Conservation (phyloP, 2,888 invertebrate species). For the Rhingia rostrata region DNA sequence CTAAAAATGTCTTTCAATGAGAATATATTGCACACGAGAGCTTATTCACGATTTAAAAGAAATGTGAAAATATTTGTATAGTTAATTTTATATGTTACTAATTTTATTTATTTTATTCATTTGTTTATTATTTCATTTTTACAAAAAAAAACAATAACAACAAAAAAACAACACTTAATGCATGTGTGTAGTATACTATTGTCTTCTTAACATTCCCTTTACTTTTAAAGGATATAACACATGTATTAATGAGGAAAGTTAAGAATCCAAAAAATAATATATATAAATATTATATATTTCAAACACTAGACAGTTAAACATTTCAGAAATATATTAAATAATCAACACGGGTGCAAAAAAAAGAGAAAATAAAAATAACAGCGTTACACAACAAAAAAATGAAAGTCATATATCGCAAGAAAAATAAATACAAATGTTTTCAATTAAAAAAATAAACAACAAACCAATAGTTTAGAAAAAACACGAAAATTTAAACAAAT, state of each 20-base stretch:
- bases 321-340: conserved; percentile 71
- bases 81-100: conserved; percentile 37
- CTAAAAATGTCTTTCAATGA: conserved; percentile 59
- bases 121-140: conserved; percentile 31
- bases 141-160: conserved; percentile 14
- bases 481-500: conserved; percentile 76
- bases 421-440: conserved; percentile 78
- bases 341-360: conserved; percentile 71
- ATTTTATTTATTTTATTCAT: conserved; percentile 23
- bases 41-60: conserved; percentile 65
- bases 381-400: conserved; percentile 68
- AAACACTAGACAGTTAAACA: conserved; percentile 72
- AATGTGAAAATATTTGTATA: conserved; percentile 50
- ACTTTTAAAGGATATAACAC: conserved; percentile 57
- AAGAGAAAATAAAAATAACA: conserved; percentile 62
- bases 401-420: conserved; percentile 77
- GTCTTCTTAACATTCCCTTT: conserved; percentile 61
- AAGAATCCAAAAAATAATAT: conserved; percentile 35
- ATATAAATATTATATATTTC: conserved; percentile 61
- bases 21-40: conserved; percentile 71
- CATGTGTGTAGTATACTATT: conserved; percentile 67
- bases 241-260: conserved; percentile 53
- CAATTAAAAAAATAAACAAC: conserved; percentile 76
- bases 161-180: conserved; percentile 24
- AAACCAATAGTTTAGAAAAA: conserved; percentile 74